Conservation (phyloP, 2,113 vertebrate species). For the Pycnonotus jocosus region DNA sequence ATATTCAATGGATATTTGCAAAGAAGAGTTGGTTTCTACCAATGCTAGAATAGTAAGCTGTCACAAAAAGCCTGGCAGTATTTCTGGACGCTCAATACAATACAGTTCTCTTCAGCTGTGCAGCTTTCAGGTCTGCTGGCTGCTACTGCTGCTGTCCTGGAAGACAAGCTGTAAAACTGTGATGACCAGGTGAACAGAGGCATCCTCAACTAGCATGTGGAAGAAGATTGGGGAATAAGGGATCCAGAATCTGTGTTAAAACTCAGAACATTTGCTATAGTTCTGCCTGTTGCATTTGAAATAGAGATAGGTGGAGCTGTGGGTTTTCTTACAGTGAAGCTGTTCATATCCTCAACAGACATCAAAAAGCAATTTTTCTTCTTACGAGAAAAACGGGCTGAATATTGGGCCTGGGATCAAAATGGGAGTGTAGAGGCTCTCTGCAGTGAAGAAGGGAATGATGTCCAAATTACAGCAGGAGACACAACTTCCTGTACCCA, state of each 20-base stretch:
- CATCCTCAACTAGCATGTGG: background rate
- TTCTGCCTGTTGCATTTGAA: background rate
- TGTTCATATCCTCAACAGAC: background rate
- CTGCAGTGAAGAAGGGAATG: background rate
- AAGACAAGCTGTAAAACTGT: background rate
- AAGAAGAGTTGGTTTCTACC: background rate
- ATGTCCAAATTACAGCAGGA: background rate
- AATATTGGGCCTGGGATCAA: background rate
- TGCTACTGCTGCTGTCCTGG: background rate
- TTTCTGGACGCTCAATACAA: background rate
- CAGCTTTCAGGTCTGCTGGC: background rate
- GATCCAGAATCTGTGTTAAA: background rate
- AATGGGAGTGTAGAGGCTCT: background rate
- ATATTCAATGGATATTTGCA: background rate
- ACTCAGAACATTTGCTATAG: background rate
- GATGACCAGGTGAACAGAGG: conserved; percentile 2
- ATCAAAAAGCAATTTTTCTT: background rate
- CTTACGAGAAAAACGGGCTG: background rate
- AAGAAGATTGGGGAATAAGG: background rate
- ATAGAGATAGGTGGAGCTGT: background rate
- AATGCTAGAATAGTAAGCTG: background rate
- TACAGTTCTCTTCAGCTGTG: background rate
- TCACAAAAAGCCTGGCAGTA: background rate
- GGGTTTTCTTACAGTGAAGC: background rate
- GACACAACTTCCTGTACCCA: background rate